These are phyloP conservation scores for Gopherus evgoodei DNA, from an alignment of 2,113 vertebrate species.

Conservation along the genomic window DNA sequence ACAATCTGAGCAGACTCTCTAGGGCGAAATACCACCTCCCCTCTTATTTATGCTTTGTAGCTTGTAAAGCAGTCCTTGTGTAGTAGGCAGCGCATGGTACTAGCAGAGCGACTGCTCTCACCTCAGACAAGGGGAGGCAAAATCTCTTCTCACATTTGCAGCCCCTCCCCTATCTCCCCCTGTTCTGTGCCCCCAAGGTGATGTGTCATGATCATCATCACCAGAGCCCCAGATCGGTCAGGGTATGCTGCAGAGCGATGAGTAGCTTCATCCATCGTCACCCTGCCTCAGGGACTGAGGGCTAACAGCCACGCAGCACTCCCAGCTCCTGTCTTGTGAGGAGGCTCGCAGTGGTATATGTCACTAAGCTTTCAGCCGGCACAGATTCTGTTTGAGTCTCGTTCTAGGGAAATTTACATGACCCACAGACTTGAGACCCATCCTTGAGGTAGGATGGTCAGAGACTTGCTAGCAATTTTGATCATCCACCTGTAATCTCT, in stretches of 20 bases:
- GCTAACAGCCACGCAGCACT: not conserved
- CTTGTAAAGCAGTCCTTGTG: not conserved
- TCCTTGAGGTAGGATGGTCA: not conserved
- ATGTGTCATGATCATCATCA: not conserved
- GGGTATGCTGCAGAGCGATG: not conserved
- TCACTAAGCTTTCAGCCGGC: not conserved
- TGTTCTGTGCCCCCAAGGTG: not conserved
- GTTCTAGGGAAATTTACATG: not conserved
- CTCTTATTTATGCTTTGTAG: not conserved
- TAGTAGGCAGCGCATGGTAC: not conserved
- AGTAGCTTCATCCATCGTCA: not conserved
- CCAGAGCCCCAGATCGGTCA: not conserved
- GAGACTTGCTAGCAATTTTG: not conserved
- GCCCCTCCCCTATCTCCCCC: not conserved
- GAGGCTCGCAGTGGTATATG: accelerated
- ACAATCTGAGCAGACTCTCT: not conserved
- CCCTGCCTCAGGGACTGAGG: not conserved
- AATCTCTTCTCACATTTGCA: not conserved
- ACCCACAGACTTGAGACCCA: not conserved
- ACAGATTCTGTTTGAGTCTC: not conserved
- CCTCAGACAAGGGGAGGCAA: not conserved
- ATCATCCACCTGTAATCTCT: not conserved
- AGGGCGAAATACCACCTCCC: not conserved
- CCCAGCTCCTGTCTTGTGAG: not conserved
- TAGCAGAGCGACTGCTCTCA: not conserved